Evolutionary conservation across 2,888 invertebrate species (phyloP), one percentile per base, ranked within the genome.

Genomic region (Pharmacophagus antenor): DNA sequence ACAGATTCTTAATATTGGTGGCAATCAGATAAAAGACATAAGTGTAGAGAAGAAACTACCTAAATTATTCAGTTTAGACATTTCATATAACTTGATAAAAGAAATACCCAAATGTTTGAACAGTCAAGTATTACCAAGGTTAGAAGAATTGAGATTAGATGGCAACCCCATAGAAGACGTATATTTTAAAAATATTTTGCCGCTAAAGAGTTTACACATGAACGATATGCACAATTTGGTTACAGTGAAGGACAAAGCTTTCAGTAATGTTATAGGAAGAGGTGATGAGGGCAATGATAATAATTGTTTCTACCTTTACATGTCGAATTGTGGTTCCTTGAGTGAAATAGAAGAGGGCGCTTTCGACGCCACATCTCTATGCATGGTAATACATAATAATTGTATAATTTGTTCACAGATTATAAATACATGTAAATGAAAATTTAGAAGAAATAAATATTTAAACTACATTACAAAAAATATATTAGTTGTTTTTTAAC

Each of bases 81-180:
- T 93, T 22, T 92, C 92, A 0, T 84, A 86, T 67, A 93, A 93
- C 66, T 66, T 82, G 8, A 72, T 93, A 20, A 64, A 73, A 0
- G 80, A 78, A 56, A 77, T 93, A 62, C 92, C 93, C 2, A 78
- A 83, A 65, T 75, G 79, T 22, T 70, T 92, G 23, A 89, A 74
- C 65, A 71, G 74, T 0, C 77, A 84, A 55, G 79, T 84, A 54
- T 83, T 92, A 37, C 92, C 93, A 0, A 79, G 78, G 66, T 77
- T 93, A 61, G 84, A 85, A 53, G 85, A 84, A 48, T 76, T 93
- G 6, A 73, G 84, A n/a, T 72, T 93, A 48, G 92, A 92, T 69
- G 88, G 88, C 62, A 93, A 93, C 77, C 88, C 89, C 2, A 76
- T 93, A 15, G 74, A 80, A 51, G 73, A 70, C 31, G 80, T 93